phyloP scores from a whole-genome alignment of 2,797 vertebrate species.

The Brachyrhaphis roseni region DNA sequence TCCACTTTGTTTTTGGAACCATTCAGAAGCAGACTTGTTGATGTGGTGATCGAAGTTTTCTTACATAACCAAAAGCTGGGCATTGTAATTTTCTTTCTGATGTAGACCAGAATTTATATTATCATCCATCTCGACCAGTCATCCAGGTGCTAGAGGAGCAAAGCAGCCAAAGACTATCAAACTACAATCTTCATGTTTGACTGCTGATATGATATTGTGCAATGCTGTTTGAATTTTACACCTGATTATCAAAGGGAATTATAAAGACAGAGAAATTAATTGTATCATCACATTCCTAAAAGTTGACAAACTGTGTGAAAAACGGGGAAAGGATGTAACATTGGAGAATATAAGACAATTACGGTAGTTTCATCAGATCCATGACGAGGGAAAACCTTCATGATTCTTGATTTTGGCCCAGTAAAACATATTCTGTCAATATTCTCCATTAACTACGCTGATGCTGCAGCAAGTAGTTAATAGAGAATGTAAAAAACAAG shows the following conservation, averaged over 20 bases:
- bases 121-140: background rate
- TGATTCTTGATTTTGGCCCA: background rate
- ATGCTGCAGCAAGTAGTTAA: background rate
- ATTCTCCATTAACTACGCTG: background rate
- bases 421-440: background rate
- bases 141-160: background rate
- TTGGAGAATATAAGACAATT: background rate
- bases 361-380: background rate
- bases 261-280: background rate
- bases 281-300: background rate
- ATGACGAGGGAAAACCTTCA: background rate
- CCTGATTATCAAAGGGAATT: background rate
- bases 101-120: background rate
- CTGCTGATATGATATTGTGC: background rate
- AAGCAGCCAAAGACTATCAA: background rate
- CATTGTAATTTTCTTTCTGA: background rate
- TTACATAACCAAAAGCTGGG: background rate
- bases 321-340: background rate
- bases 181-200: background rate
- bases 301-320: background rate
- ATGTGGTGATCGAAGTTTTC: background rate
- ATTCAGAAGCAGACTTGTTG: background rate
- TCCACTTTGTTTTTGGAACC: background rate
- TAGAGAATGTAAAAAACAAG: background rate
- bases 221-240: background rate